Conservation (phyloP, 2,797 vertebrate species). For the Alosa sapidissima region DNA sequence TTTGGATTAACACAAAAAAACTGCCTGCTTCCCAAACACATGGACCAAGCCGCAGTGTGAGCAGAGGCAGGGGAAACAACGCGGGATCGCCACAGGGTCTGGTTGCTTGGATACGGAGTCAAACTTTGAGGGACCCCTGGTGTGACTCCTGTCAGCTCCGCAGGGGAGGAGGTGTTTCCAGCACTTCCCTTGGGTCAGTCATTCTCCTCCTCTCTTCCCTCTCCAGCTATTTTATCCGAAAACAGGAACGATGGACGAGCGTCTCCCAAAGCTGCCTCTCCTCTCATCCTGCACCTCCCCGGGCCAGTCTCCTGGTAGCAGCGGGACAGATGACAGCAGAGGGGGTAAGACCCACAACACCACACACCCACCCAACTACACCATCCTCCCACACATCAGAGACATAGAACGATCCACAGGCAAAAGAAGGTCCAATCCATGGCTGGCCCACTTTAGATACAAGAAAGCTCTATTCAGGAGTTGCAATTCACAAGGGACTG, state of each 20-base stretch:
- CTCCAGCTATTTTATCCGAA: background rate
- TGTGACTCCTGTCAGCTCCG: constrained; percentile 16
- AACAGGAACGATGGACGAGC: constrained; percentile 61
- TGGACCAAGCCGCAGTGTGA: constrained; percentile 8
- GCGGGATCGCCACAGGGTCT: background rate
- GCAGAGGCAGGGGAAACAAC: background rate
- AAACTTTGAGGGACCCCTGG: constrained; percentile 24
- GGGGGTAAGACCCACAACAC: constrained; percentile 70
- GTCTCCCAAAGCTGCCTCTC: constrained; percentile 66
- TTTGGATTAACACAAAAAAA: constrained; percentile 3
- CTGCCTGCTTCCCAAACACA: background rate
- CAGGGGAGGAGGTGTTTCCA: constrained; percentile 14
- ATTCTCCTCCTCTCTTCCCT: background rate
- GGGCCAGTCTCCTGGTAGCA: constrained; percentile 64
- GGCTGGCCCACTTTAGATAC: background rate
- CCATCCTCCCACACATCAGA: background rate
- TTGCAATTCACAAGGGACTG: background rate
- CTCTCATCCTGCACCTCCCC: constrained; percentile 56
- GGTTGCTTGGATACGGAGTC: constrained; percentile 7
- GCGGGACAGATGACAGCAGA: constrained; percentile 69
- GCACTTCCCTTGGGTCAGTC: background rate
- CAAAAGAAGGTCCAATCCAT: background rate
- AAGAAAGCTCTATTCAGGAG: background rate
- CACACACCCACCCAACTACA: background rate
- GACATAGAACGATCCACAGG: background rate